Evolutionary conservation across 2,888 invertebrate genomes (phyloP).

Genomic region (Zygaena filipendulae): DNA sequence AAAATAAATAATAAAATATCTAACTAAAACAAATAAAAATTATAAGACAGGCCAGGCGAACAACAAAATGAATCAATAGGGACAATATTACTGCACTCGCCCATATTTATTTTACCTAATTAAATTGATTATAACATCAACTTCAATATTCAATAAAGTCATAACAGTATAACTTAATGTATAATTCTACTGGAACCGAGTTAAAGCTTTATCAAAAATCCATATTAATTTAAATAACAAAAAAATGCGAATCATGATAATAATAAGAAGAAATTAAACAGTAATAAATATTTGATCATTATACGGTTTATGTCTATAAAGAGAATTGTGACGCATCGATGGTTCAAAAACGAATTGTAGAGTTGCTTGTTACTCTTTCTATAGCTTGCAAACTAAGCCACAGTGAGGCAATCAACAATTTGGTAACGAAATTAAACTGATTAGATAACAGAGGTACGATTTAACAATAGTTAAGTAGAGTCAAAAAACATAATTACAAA

Average conservation of each 20-base stretch:
- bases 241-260: too few relatives aligned
- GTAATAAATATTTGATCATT: conserved; percentile 68
- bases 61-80: conserved; percentile 59
- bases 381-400: too few relatives aligned
- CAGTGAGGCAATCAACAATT: conserved; percentile 64
- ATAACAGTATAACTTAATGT: conserved; percentile 66
- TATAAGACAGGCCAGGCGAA: conserved; percentile 61
- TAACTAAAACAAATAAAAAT: conserved; percentile 62
- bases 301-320: conserved; percentile 40
- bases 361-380: too few relatives aligned
- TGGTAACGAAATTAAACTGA: conserved; percentile 66
- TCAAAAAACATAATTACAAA: conserved; percentile 67
- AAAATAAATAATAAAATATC: conserved; percentile 69
- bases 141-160: conserved; percentile 61
- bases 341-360: too few relatives aligned
- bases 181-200: conserved; percentile 68
- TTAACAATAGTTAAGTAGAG: conserved; percentile 67
- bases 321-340: conserved; percentile 38
- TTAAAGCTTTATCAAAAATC: conserved; percentile 68
- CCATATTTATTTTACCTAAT: conserved; percentile 56
- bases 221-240: conserved; percentile 66
- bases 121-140: conserved; percentile 66
- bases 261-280: conserved; percentile 63
- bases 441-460: conserved; percentile 58
- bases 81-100: conserved; percentile 68